Conservation (phyloP, 2,797 vertebrate species). For the Peromyscus eremicus region DNA sequence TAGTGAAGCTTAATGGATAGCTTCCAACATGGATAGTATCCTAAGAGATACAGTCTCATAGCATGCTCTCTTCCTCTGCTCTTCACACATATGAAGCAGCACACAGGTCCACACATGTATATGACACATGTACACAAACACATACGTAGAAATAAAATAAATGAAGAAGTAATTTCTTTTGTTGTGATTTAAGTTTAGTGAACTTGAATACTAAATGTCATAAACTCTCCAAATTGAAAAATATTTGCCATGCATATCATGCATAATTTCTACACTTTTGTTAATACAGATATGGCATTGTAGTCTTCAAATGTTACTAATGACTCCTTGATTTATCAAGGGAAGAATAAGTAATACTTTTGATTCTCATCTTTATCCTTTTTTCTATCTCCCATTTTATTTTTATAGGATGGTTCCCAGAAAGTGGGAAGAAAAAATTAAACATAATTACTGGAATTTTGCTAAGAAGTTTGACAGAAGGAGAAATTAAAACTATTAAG, state of each 20-base stretch:
- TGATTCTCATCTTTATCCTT: constrained; percentile 42
- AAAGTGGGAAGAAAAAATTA: constrained; percentile 66
- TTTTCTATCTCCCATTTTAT: constrained; percentile 60
- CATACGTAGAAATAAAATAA: not conserved
- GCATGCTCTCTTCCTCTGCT: not conserved
- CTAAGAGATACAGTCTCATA: not conserved
- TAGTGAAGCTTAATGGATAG: no score
- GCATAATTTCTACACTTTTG: constrained; percentile 37
- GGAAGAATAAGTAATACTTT: constrained; percentile 37
- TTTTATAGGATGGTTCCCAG: constrained; percentile 68
- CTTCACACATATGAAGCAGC: not conserved
- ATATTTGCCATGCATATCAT: not conserved
- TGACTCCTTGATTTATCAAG: constrained; percentile 53
- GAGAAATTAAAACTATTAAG: constrained; percentile 64
- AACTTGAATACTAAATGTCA: constrained; percentile 56
- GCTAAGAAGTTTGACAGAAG: constrained; percentile 23
- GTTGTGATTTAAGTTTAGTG: constrained; percentile 40
- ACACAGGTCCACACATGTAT: not conserved
- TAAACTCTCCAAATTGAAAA: constrained; percentile 58
- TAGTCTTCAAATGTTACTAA: constrained; percentile 60
- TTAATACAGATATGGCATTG: constrained; percentile 41
- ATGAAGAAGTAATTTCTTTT: constrained; percentile 39
- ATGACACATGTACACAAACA: not conserved
- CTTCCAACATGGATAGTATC: not conserved
- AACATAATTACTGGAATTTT: constrained; percentile 70